Evolutionary conservation across 2,113 vertebrate genomes (phyloP).

Genomic region (Butorides virescens): DNA sequence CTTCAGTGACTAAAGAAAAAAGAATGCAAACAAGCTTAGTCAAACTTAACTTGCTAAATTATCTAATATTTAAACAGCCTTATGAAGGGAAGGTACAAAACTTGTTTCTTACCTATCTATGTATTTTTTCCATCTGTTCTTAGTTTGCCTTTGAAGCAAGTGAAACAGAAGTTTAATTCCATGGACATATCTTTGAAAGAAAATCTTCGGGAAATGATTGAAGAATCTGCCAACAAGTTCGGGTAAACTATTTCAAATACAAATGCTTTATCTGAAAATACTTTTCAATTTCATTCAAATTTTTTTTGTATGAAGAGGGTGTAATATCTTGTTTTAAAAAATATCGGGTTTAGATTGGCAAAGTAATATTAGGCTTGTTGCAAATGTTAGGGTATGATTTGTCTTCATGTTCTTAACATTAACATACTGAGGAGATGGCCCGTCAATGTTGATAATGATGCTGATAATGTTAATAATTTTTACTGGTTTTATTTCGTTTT

Average conservation of each 20-base stretch:
- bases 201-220: slow-evolving; percentile 92
- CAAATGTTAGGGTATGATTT: neutral
- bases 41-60: neutral
- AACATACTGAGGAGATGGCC: neutral
- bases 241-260: slow-evolving; percentile 76
- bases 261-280: neutral
- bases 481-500: neutral
- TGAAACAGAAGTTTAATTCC: slow-evolving; percentile 92
- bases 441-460: neutral
- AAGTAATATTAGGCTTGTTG: neutral
- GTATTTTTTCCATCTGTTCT: neutral
- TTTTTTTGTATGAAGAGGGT: neutral
- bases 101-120: neutral
- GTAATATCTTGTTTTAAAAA: neutral
- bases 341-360: neutral
- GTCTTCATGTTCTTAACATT: neutral
- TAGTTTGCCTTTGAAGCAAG: slow-evolving; percentile 94
- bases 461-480: neutral
- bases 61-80: neutral
- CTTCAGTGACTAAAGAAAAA: neutral
- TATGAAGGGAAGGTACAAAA: neutral
- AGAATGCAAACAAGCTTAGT: neutral
- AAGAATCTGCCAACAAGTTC: slow-evolving; percentile 95
- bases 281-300: neutral
- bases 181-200: slow-evolving; percentile 97